Evolutionary conservation across 2,113 vertebrate species (phyloP).

Genomic region (human): GRCh38 chr1:55847501-55848000

Average conservation of each 20-base stretch:
- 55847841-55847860: background rate
- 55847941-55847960: background rate
- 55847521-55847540: background rate
- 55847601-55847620: background rate
- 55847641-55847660: background rate
- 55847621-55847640: background rate
- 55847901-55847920: background rate
- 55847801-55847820: background rate
- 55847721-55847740: background rate
- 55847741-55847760: background rate
- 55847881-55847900: background rate
- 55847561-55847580: background rate
- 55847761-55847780: background rate
- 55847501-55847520: background rate
- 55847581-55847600: background rate
- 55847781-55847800: background rate
- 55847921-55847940: background rate
- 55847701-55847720: background rate
- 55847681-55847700: background rate
- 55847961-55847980: background rate
- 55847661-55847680: background rate
- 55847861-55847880: background rate
- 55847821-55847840: background rate
- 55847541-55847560: background rate
- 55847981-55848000: background rate